phyloP scores from a whole-genome alignment of 2,888 invertebrate species.

The Acronicta aceris region DNA sequence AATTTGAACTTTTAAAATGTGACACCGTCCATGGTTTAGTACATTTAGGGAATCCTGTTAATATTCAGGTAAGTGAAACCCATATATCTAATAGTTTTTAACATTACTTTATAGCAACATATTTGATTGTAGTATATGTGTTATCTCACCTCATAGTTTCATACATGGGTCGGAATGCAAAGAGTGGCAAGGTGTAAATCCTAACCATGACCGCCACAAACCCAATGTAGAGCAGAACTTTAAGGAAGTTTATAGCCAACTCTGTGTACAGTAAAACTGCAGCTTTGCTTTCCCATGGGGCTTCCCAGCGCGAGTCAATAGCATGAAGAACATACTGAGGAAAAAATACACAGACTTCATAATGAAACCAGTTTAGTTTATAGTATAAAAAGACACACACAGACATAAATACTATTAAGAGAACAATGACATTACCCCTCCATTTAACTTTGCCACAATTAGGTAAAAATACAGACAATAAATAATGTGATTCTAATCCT shows the following conservation, averaged over 20 bases:
- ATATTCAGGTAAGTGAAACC: no score
- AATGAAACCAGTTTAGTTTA: background rate
- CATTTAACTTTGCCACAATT: no score
- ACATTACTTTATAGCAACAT: no score
- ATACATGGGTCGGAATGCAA: slow-evolving; percentile 99
- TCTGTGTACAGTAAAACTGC: slow-evolving; percentile 99
- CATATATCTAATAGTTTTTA: no score
- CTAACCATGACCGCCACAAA: slow-evolving; percentile 99
- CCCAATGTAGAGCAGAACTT: slow-evolving; percentile 95
- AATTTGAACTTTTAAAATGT: no score
- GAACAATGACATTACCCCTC: no score
- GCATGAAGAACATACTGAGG: slow-evolving; percentile 91
- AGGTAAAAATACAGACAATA: no score
- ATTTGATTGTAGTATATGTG: background rate
- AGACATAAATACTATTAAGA: no score
- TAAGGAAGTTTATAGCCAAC: slow-evolving; percentile 96
- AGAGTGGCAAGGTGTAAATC: slow-evolving; percentile 98
- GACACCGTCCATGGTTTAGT: no score
- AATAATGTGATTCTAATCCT: no score
- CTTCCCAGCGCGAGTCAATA: slow-evolving; percentile 96
- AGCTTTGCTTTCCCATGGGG: slow-evolving; percentile 99
- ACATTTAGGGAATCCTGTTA: no score
- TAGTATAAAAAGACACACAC: background rate
- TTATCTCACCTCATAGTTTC: slow-evolving; percentile 95
- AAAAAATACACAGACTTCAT: slow-evolving; percentile 1